A percentile compares a stretch with the other conserved stretches of the same genome.
phyloP scores from a whole-genome alignment of 2,888 invertebrate species.

The Tanytarsus gracilentus region DNA sequence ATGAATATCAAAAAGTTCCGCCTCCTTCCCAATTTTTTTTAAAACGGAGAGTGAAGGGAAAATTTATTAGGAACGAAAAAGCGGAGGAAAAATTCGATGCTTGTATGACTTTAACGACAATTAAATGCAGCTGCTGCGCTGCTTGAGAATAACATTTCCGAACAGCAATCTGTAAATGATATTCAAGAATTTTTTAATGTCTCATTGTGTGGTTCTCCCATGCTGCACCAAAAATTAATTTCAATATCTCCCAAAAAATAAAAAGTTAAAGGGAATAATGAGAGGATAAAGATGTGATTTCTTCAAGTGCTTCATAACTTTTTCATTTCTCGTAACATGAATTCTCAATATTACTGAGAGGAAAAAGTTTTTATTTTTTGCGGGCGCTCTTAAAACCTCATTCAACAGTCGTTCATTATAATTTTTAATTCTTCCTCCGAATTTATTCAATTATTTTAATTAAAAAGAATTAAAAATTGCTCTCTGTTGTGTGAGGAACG shows the following conservation, averaged over 20 bases:
- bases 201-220: constrained; percentile 13
- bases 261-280: neutral
- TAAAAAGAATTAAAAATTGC: constrained; percentile 14
- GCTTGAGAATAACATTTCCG: constrained; percentile 21
- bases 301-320: constrained; percentile 27
- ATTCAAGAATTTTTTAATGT: constrained; percentile 28
- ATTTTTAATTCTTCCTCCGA: neutral
- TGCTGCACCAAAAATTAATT: neutral
- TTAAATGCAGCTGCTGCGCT: constrained; percentile 26
- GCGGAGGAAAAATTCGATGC: neutral
- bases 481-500: constrained; percentile 8
- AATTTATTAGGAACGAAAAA: constrained; percentile 25
- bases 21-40: neutral
- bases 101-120: constrained; percentile 27
- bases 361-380: constrained; percentile 6
- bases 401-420: constrained; percentile 28
- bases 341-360: neutral
- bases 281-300: constrained; percentile 9
- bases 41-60: neutral
- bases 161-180: constrained; percentile 28
- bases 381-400: constrained; percentile 16
- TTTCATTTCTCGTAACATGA: constrained; percentile 6
- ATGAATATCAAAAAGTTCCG: constrained; percentile 23
- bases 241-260: neutral
- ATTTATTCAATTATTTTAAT: constrained; percentile 28